Evolutionary conservation across 2,113 vertebrate genomes (phyloP), one percentile per base, ranked within the genome.

Genomic region (Hypomesus transpacificus): DNA sequence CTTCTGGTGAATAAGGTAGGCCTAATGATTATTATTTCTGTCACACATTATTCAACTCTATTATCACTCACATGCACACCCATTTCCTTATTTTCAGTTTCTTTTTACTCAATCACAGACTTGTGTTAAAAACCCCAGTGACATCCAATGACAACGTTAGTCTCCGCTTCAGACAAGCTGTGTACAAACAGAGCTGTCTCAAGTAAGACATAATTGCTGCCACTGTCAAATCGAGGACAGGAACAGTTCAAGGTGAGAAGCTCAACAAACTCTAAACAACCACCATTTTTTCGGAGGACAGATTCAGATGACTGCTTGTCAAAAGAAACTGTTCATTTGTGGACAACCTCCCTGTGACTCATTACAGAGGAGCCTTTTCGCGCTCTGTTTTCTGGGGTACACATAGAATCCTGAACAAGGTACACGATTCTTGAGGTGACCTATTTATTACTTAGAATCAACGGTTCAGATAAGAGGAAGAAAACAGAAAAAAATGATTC

Each of bases 241-340:
- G 26, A 17, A 61, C 39, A 46, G 14, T 61, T 61, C 5, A 26
- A 75, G 31, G 5, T 60, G 56, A 66, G 66, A 68, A 73, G 67
- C 76, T 69, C 64, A 76, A 60, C 70, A 69, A 67, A 60, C 67
- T 77, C 83, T 83, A 81, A 69, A 77, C 75, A 83, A 72, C 78
- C 72, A 74, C 59, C 53, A 77, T 83, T 74, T 63, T 56, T 65
- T 50, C 63, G 50, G 50, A 67, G 73, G 67, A 67, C 61, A 67
- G 76, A 79, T 65, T 72, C 69, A 66, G 78, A 54, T 75, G 71
- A 85, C 71, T 75, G 80, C 78, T 76, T 85, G 81, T 81, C 83
- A 83, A 60, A 79, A 68, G 66, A 57, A 73, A 69, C 58, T 64
- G 67, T 75, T 75, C 28, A 79, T 74, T 21, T 76, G 70, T 71